Evolutionary conservation across 2,113 vertebrate genomes (phyloP).

Genomic region (Cariama cristata): DNA sequence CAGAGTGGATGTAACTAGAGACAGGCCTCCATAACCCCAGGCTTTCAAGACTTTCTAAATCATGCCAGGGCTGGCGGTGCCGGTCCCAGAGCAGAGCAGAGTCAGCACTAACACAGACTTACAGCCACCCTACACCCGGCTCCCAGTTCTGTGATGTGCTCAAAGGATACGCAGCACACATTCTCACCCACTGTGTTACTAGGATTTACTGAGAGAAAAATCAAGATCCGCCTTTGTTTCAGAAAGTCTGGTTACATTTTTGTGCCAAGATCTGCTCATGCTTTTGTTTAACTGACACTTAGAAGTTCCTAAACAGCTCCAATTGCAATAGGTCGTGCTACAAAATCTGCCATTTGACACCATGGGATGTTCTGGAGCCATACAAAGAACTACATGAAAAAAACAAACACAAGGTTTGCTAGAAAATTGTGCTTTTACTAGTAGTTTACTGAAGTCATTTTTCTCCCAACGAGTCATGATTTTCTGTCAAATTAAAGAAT

Average conservation of each 20-base stretch:
- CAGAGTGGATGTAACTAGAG: not conserved
- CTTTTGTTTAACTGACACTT: not conserved
- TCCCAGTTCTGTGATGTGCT: not conserved
- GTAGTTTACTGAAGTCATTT: not conserved
- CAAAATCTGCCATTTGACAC: not conserved
- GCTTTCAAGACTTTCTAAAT: constrained; percentile 47
- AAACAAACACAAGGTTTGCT: not conserved
- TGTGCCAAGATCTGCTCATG: not conserved
- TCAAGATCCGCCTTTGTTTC: not conserved
- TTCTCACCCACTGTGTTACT: not conserved
- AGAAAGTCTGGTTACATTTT: not conserved
- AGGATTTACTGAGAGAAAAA: not conserved
- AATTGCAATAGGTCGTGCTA: not conserved
- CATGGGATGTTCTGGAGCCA: not conserved
- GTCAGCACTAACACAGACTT: not conserved
- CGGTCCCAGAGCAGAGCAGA: not conserved
- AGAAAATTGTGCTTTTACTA: not conserved
- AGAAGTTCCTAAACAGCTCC: not conserved
- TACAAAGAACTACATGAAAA: not conserved
- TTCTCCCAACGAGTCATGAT: not conserved
- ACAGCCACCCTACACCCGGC: not conserved
- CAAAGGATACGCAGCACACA: not conserved
- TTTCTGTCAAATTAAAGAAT: not conserved
- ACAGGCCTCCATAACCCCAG: not conserved
- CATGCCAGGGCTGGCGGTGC: not conserved